phyloP scores from a whole-genome alignment of 2,888 invertebrate species.

The Dryocosmus kuriphilus region DNA sequence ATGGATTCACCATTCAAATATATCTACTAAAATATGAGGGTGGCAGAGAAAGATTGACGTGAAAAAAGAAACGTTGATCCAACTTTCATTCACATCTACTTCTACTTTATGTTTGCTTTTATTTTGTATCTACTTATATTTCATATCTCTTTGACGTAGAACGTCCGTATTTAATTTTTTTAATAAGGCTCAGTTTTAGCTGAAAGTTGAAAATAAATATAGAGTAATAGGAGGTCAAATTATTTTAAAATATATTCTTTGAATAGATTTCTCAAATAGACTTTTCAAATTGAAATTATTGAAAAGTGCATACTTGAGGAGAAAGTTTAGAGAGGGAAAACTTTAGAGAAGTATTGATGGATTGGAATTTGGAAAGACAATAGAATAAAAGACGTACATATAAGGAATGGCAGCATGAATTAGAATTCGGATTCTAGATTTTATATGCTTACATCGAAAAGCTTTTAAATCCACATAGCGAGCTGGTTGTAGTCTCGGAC shows the following conservation, averaged over 20 bases:
- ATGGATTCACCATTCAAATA: not conserved
- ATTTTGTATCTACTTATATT: not conserved
- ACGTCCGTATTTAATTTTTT: not conserved
- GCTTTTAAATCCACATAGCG: conserved; percentile 67
- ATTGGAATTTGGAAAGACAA: not conserved
- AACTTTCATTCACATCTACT: conserved; percentile 11
- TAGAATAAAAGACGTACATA: conserved; percentile 15
- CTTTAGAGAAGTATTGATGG: not conserved
- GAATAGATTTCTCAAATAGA: not conserved
- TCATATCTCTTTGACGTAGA: not conserved
- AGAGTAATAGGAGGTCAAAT: not conserved
- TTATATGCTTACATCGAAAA: conserved; percentile 69
- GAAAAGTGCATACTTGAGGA: not conserved
- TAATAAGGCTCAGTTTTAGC: not conserved
- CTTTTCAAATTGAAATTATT: not conserved
- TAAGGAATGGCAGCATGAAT: conserved; percentile 4
- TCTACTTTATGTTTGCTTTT: conserved; percentile 6
- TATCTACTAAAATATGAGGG: not conserved
- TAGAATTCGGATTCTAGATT: conserved; percentile 54
- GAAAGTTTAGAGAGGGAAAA: not conserved
- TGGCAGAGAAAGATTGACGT: conserved; percentile 11
- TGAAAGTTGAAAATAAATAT: not conserved
- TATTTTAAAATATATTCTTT: not conserved
- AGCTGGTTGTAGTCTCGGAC: conserved; percentile 33
- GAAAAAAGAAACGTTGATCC: not conserved